Evolutionary conservation across 2,797 vertebrate species (phyloP), one percentile per base, ranked within the genome.

Genomic region (Thripadectes ignobilis): DNA sequence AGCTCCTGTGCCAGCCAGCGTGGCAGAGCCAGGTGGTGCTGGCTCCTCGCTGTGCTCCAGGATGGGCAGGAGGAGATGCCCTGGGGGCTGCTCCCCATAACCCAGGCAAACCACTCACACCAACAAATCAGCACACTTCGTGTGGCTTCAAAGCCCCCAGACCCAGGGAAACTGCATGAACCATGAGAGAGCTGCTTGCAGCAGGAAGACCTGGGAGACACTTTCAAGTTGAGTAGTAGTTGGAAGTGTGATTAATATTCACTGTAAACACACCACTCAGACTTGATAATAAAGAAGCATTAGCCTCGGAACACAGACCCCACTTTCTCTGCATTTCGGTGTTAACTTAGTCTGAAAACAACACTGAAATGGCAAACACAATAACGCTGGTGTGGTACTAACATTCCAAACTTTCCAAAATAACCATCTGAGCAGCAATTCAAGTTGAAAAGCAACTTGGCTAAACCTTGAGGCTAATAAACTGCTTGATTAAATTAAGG

Each of bases 401-500:
- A 71, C 95, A 54, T 92, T 93, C 89, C 91, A 93, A 88, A 95
- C 88, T 95, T 96, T 92, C 89, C 94, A 96, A 93, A 96, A 95
- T 94, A 95, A 96, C 92, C 88, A 94, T 93, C 90, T 91, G 92
- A 97, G 92, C 88, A 96, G 90, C 94, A 93, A 89, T 95, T 94
- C 92, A 89, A 94, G 93, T 96, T 94, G 96, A 96, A 97, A 96
- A 95, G 85, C 96, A 96, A 95, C 93, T 91, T 82, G 89, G 88
- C 91, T 96, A 93, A 85, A 95, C 95, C 96, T 94, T 51, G 83
- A 96, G 95, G 96, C 96, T 93, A 94, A 92, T 94, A 94, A 95
- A 93, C 96, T 86, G 93, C 96, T 97, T 96, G 95, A 97, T 96
- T 97, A 97, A 97, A 95, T 96, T 96, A 93, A 96, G 95, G 94